Percentiles rank a stretch among this genome's conserved stretches.
Conservation (phyloP, 2,888 invertebrate species). For the Melieria omissa region DNA sequence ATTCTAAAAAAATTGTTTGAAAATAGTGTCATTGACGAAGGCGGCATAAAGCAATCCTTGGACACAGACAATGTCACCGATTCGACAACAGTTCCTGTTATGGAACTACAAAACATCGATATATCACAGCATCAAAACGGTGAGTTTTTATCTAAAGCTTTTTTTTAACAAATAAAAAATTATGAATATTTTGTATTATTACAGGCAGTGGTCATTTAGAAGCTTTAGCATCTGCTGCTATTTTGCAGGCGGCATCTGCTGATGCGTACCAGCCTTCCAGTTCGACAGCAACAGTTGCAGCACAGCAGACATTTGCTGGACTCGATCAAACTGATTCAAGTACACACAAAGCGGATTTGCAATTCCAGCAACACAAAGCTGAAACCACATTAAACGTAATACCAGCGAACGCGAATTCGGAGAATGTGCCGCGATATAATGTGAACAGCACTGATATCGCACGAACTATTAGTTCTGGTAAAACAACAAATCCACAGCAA, state of each 20-base stretch:
- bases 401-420: too few relatives aligned
- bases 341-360: neutral
- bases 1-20: neutral
- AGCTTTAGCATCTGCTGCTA: constrained; percentile 62
- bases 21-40: constrained; percentile 12
- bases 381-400: too few relatives aligned
- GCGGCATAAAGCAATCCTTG: constrained; percentile 3
- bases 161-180: too few relatives aligned
- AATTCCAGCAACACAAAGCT: too few relatives aligned
- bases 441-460: neutral
- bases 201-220: constrained; percentile 62
- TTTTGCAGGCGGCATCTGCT: constrained; percentile 57
- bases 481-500: neutral
- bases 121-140: constrained; percentile 45
- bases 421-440: too few relatives aligned
- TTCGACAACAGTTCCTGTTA: neutral
- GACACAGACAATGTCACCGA: neutral
- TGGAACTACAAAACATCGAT: neutral
- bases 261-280: constrained; percentile 37
- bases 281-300: constrained; percentile 12
- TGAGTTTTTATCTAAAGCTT: constrained; percentile 35
- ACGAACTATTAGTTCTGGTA: neutral
- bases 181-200: too few relatives aligned
- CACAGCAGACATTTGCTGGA: neutral
- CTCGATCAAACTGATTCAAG: neutral